These are phyloP conservation scores for Chrysodeixis includens DNA, from an alignment of 2,888 invertebrate species.

Conservation along the genomic window DNA sequence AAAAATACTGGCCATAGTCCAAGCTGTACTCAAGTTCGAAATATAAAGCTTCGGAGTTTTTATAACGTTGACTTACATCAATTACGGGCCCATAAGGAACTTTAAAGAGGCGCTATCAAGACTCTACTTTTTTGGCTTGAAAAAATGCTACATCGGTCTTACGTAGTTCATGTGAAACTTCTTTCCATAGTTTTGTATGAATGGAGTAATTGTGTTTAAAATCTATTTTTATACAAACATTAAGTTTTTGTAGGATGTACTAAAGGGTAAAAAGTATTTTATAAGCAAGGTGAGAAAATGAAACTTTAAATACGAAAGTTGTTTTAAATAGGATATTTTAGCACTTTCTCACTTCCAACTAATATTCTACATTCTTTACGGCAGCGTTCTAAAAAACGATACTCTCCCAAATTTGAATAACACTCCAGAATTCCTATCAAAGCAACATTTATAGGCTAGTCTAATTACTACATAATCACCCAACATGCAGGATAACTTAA, in stretches of 20 bases:
- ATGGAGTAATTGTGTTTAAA: too few species aligned
- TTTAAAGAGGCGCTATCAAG: not conserved
- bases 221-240: too few species aligned
- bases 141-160: too few species aligned
- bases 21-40: not conserved
- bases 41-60: constrained; percentile 1
- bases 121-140: not conserved
- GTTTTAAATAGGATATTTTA: too few species aligned
- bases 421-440: constrained; percentile 30
- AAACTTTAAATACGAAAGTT: too few species aligned
- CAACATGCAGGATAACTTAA: constrained; percentile 47
- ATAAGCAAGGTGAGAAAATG: too few species aligned
- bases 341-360: too few species aligned
- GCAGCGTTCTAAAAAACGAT: not conserved
- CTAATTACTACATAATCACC: constrained; percentile 50
- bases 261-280: too few species aligned
- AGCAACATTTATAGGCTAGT: constrained; percentile 45
- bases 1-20: constrained; percentile 6
- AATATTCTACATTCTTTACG: not conserved
- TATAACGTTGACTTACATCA: not conserved
- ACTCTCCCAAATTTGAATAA: not conserved
- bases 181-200: too few species aligned
- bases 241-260: too few species aligned
- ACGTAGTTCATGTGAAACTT: too few species aligned
- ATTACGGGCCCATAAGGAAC: not conserved